Evolutionary conservation across 2,797 vertebrate genomes (phyloP), one percentile per base, ranked within the genome.

Genomic region (Lacerta agilis): DNA sequence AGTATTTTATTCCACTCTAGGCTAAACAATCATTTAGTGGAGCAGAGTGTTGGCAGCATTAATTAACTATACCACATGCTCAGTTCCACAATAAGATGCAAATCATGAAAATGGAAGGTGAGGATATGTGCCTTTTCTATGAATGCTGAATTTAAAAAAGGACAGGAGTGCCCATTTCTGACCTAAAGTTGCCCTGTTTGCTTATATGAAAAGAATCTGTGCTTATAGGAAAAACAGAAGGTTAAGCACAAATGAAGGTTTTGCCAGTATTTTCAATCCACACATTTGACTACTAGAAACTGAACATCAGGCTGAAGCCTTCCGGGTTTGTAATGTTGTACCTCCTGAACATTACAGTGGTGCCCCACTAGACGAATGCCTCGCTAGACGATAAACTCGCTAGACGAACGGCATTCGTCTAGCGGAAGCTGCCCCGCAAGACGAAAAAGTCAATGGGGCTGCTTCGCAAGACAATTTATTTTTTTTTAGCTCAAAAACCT

Each of bases 11-110:
- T 95, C 94, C 82, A 94, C 95, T 95, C 94, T 90, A 93, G 93
- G 92, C 96, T 95, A 95, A 96, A 96, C 95, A 94, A 89, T 94
- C 93, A 90, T 95, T 96, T 95, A 96, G 92, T 92, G 83, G 91
- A 96, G 91, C 55, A 83, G 86, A 85, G 36, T 83, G 90, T 92
- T 90, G 90, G 94, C 95, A 95, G 94, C 94, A 88, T 95, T 95
- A 96, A 97, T 97, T 96, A 97, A 91, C 92, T 94, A 89, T 92
- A 94, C 95, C 95, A 91, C 95, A 96, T 87, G 93, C 95, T 94
- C 95, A 93, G 93, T 79, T 95, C 92, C 94, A 95, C 92, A 95
- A 92, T 93, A 94, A 94, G 89, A 93, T 94, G 88, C 85, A 93
- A 94, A 92, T 88, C 86, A 90, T 89, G 87, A 90, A 96, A 95